Conservation (phyloP, 1,140 invertebrate species). For the Geopemphigus sp. region DNA sequence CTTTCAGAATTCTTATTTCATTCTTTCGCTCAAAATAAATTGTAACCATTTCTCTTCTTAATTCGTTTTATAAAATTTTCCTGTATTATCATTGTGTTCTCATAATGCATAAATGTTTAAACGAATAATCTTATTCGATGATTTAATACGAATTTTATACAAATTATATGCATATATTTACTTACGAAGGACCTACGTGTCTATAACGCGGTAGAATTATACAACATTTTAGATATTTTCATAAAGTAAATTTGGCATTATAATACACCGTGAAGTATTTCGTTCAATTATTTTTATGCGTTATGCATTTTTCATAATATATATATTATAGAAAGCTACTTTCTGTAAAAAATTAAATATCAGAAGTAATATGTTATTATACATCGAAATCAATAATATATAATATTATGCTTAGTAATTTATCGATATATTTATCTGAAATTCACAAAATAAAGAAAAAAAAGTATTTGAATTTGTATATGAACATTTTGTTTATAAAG, state of each 20-base stretch:
- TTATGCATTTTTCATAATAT: too few species aligned
- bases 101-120: slow-evolving; percentile 24
- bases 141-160: slow-evolving; percentile 30
- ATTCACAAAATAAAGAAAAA: too few species aligned
- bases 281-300: too few species aligned
- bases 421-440: too few species aligned
- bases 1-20: background rate
- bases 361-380: background rate
- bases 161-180: slow-evolving; percentile 4
- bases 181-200: background rate
- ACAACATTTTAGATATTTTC: slow-evolving; percentile 2
- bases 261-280: background rate
- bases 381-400: too few species aligned
- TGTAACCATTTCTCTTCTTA: background rate
- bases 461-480: too few species aligned
- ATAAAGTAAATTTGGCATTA: slow-evolving; percentile 15
- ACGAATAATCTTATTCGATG: slow-evolving; percentile 30
- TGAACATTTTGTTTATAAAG: too few species aligned
- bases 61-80: background rate
- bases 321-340: background rate
- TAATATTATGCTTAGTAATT: too few species aligned
- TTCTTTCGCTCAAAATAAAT: background rate
- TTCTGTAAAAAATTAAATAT: background rate
- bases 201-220: too few species aligned
- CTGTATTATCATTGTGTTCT: background rate